Conservation (phyloP, 2,888 invertebrate genomes). For the Conus canariensis region DNA sequence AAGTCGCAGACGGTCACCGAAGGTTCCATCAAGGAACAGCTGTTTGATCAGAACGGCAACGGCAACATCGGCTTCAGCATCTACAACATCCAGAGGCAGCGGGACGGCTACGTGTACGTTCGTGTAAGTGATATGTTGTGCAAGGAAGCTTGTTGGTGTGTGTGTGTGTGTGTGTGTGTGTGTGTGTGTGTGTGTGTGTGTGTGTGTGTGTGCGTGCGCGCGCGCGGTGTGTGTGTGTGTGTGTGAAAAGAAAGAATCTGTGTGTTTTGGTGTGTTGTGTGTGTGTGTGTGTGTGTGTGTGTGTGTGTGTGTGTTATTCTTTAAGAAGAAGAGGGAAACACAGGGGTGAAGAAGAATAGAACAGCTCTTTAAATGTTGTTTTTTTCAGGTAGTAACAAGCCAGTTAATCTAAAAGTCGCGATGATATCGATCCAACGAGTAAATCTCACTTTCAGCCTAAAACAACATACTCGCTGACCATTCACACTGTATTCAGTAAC, state of each 20-base stretch:
- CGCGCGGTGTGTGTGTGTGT: neutral
- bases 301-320: no score
- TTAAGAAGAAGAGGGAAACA: no score
- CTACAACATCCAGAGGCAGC: constrained; percentile 60
- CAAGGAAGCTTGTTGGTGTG: neutral
- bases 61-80: constrained; percentile 68
- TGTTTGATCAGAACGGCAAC: constrained; percentile 68
- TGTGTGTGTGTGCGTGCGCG: neutral
- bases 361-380: no score
- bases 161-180: constrained; percentile 10
- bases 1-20: constrained; percentile 38
- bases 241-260: neutral
- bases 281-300: no score
- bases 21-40: constrained; percentile 33
- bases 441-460: no score
- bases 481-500: no score
- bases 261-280: neutral
- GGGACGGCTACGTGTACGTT: constrained; percentile 47
- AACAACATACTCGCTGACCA: no score
- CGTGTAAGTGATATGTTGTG: neutral
- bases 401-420: no score
- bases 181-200: neutral
- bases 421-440: no score
- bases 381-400: no score
- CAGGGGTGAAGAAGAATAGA: no score